These are phyloP conservation scores for Puffinus mauretanicus DNA, from an alignment of 2,113 vertebrate genomes.

Conservation along the genomic window DNA sequence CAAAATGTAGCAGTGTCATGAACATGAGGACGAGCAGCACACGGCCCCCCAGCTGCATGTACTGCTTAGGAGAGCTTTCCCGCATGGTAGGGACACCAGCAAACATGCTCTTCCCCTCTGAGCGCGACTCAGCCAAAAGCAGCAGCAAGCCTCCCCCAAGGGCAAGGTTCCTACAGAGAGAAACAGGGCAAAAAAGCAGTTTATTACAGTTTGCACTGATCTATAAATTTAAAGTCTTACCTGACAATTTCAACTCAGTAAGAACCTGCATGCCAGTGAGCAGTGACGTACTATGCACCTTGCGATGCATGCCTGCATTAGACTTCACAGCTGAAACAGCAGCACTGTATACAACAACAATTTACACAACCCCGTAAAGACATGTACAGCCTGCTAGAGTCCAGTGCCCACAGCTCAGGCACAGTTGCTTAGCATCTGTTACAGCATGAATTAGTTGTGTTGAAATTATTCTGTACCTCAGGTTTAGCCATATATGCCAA, in stretches of 20 bases:
- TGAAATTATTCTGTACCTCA: conserved; percentile 22
- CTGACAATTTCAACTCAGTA: background rate
- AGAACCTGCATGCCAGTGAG: background rate
- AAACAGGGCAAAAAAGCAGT: background rate
- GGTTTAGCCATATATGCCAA: background rate
- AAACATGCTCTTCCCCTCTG: conserved; percentile 98
- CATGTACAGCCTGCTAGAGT: background rate
- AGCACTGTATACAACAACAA: background rate
- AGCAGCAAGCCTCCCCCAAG: conserved; percentile 92
- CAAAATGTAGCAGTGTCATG: conserved; percentile 97
- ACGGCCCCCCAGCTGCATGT: conserved; percentile 96
- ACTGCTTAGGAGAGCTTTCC: conserved; percentile 95
- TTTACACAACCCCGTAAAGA: background rate
- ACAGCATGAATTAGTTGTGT: background rate
- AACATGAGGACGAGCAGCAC: conserved; percentile 97
- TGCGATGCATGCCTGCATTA: background rate
- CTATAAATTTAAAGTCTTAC: background rate
- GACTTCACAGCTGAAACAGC: background rate
- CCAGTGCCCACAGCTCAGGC: background rate
- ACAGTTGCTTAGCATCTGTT: background rate
- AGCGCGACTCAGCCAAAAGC: conserved; percentile 92
- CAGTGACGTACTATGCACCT: background rate
- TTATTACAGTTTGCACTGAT: background rate
- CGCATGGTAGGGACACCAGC: conserved; percentile 95
- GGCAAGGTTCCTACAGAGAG: conserved; percentile 86